phyloP scores from a whole-genome alignment of 1,140 invertebrate genomes.

The Cataglyphis hispanica region DNA sequence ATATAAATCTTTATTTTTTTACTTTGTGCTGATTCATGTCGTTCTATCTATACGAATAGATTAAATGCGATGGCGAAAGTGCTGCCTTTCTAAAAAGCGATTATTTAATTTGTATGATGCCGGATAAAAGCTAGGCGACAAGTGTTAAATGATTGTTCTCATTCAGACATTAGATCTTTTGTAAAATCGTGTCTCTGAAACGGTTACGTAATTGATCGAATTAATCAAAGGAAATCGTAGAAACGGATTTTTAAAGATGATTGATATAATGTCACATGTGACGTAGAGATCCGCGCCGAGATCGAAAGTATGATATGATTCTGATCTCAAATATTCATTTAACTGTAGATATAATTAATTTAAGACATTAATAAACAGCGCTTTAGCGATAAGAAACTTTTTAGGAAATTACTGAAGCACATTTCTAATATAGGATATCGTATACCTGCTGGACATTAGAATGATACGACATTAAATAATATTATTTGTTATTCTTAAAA shows the following conservation, averaged over 20 bases:
- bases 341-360: conserved; percentile 38
- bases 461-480: conserved; percentile 37
- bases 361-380: not conserved
- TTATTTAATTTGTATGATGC: conserved; percentile 44
- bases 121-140: conserved; percentile 26
- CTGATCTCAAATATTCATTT: not conserved
- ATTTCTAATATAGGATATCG: conserved; percentile 26
- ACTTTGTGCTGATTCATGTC: conserved; percentile 25
- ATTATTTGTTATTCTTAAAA: conserved; percentile 18
- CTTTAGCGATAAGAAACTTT: conserved; percentile 22
- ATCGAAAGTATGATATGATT: not conserved
- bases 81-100: not conserved
- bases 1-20: conserved; percentile 32
- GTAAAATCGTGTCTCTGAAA: not conserved
- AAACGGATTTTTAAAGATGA: conserved; percentile 34
- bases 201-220: conserved; percentile 22
- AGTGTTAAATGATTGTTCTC: conserved; percentile 21
- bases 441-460: not conserved
- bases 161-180: conserved; percentile 24
- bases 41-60: conserved; percentile 5
- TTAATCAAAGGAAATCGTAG: not conserved
- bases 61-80: conserved; percentile 36
- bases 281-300: not conserved
- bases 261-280: not conserved
- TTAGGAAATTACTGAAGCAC: conserved; percentile 25